Evolutionary conservation across 2,113 vertebrate species (phyloP), one percentile per base, ranked within the genome.

Genomic region (Reinhardtius hippoglossoides): DNA sequence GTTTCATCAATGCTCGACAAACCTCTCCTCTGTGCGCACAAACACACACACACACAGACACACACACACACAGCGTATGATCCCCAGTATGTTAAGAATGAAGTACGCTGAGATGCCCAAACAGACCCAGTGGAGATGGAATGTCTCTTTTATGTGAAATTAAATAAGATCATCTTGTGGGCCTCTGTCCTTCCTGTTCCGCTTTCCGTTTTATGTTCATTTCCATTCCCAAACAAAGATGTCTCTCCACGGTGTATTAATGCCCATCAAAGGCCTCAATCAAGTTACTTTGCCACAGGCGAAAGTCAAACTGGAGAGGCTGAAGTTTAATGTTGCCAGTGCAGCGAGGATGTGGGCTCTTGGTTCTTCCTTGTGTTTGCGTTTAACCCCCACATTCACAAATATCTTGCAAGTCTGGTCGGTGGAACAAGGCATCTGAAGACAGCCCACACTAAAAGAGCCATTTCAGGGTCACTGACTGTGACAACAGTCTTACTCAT

Each of bases 181-280:
- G 78, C 83, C 82, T 74, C 86, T 71, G 68, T 76, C 81, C 86
- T 90, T 91, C 90, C 89, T 85, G 74, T 92, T 91, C 83, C 80
- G 78, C 70, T 90, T 80, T 88, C 85, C 81, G 77, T 84, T 88
- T 81, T 75, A 76, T 82, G 74, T 87, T 89, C 76, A 73, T 89
- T 85, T 89, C 86, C 85, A 81, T 88, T 82, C 79, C 63, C 21
- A 35, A 81, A 94, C 91, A 93, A 94, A 90, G 85, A 78, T 73
- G 75, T 21, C 77, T 87, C 83, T 86, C 91, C 89, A 93, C 78
- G 82, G 71, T 81, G 80, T 84, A 88, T 94, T 91, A 91, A 87
- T 84, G 87, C 88, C 88, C 88, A 90, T 94, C 87, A 93, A 89
- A 91, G 87, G 78, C 82, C 76, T 93, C 86, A 89, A 93, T 86